phyloP scores from a whole-genome alignment of 64 coral and sea anemone genomes.

The Actinia equina region DNA sequence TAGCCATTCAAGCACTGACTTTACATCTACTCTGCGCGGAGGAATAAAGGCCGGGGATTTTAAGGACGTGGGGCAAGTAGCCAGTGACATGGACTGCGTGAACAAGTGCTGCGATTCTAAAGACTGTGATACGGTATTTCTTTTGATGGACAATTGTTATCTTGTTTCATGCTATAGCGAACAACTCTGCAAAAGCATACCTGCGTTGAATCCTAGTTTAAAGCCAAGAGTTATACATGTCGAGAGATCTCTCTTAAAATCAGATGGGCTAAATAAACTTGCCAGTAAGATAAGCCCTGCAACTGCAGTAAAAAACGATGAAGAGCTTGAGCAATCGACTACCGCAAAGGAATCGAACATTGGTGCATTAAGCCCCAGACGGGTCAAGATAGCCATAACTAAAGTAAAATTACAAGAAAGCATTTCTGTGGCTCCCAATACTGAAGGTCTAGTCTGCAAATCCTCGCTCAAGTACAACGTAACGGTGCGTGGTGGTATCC shows the following conservation, averaged over 20 bases:
- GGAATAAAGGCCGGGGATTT: slow-evolving; percentile 73
- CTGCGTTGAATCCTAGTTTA: slow-evolving; percentile 63
- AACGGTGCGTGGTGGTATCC: slow-evolving; percentile 61
- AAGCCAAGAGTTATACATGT: slow-evolving; percentile 62
- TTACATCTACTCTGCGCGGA: slow-evolving; percentile 65
- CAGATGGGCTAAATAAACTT: background rate
- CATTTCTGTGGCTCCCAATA: background rate
- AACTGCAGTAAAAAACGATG: background rate
- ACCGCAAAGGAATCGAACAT: background rate
- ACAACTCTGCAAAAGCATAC: slow-evolving; percentile 49
- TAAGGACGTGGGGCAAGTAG: slow-evolving; percentile 46
- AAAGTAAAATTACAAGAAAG: background rate
- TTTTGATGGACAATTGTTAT: slow-evolving; percentile 71
- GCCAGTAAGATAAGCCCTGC: background rate
- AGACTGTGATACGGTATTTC: slow-evolving; percentile 56
- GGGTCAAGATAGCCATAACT: background rate
- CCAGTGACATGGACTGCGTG: slow-evolving; percentile 69
- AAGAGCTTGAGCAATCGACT: background rate
- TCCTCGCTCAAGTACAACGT: slow-evolving; percentile 37
- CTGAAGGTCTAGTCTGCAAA: background rate
- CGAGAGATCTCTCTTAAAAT: background rate
- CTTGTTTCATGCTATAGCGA: slow-evolving; percentile 65
- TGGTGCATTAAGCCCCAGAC: no score
- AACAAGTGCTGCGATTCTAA: slow-evolving; percentile 52
- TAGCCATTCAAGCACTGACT: slow-evolving; percentile 43